Evolutionary conservation across 2,888 invertebrate genomes (phyloP).

Genomic region (Prostheceraeus crozeri): DNA sequence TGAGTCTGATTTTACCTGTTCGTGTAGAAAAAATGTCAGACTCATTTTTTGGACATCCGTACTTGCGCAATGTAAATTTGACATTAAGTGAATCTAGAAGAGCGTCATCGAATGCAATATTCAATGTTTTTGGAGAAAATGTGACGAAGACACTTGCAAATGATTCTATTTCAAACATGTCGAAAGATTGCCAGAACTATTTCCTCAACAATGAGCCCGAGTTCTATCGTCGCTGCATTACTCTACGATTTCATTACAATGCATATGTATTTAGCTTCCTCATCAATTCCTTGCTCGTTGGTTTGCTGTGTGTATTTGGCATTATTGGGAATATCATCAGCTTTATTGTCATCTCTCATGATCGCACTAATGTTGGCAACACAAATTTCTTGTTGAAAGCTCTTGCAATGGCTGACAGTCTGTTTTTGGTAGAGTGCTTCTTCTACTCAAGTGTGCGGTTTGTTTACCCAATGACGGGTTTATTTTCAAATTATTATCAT

Average conservation of each 20-base stretch:
- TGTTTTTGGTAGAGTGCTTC: conserved; percentile 49
- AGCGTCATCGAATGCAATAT: too few species aligned
- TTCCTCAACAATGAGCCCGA: conserved; percentile 26
- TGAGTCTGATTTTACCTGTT: too few species aligned
- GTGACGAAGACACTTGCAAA: too few species aligned
- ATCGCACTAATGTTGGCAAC: conserved; percentile 51
- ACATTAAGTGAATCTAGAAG: too few species aligned
- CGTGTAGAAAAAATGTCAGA: too few species aligned
- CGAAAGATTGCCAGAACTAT: conserved; percentile 28
- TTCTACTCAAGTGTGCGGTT: conserved; percentile 48
- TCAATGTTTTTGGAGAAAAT: too few species aligned
- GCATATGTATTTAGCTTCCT: conserved; percentile 34
- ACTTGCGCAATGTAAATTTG: too few species aligned
- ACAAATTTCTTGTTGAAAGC: conserved; percentile 59
- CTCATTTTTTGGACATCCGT: too few species aligned
- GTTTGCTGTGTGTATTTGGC: conserved; percentile 60
- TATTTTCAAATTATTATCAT: conserved; percentile 42
- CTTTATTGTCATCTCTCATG: conserved; percentile 60
- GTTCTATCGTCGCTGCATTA: conserved; percentile 33
- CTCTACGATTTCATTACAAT: conserved; percentile 13
- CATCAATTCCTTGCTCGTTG: conserved; percentile 38
- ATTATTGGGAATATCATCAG: conserved; percentile 64
- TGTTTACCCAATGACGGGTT: conserved; percentile 43
- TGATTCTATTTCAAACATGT: too few species aligned
- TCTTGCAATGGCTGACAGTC: conserved; percentile 53